Evolutionary conservation across 2,113 vertebrate genomes (phyloP).

Genomic region (Lagopus leucura): DNA sequence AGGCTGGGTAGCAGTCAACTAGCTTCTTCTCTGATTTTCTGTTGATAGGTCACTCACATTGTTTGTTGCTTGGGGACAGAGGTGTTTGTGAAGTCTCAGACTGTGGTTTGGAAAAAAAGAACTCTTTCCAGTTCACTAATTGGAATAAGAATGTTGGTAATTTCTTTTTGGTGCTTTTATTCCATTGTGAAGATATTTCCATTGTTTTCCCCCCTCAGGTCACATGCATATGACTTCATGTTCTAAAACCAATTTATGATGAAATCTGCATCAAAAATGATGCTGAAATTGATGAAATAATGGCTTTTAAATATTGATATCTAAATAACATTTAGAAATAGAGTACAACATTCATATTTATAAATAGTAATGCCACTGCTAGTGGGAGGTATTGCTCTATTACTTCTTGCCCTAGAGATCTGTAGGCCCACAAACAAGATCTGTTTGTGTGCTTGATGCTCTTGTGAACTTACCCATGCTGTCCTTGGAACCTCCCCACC

Average conservation of each 20-base stretch:
- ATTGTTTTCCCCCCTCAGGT: background rate
- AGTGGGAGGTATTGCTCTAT: background rate
- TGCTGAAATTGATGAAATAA: background rate
- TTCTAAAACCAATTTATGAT: background rate
- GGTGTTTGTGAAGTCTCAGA: background rate
- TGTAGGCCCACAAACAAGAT: background rate
- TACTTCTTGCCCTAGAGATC: background rate
- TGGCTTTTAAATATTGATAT: background rate
- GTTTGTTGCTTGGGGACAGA: background rate
- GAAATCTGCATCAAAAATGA: background rate
- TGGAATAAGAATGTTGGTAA: background rate
- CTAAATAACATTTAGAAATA: background rate
- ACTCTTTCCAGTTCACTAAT: background rate
- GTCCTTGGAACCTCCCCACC: background rate
- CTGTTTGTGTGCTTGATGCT: background rate
- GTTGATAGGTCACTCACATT: background rate
- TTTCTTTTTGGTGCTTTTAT: background rate
- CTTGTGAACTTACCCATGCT: background rate
- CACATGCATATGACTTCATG: background rate
- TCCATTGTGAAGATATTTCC: background rate
- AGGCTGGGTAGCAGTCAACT: background rate
- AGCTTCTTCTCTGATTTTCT: slow-evolving; percentile 1
- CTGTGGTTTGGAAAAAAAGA: background rate
- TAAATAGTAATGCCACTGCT: background rate
- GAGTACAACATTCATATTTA: background rate